Evolutionary conservation across 2,113 vertebrate species (phyloP), one percentile per base, ranked within the genome.

Genomic region (Macrotis lagotis): DNA sequence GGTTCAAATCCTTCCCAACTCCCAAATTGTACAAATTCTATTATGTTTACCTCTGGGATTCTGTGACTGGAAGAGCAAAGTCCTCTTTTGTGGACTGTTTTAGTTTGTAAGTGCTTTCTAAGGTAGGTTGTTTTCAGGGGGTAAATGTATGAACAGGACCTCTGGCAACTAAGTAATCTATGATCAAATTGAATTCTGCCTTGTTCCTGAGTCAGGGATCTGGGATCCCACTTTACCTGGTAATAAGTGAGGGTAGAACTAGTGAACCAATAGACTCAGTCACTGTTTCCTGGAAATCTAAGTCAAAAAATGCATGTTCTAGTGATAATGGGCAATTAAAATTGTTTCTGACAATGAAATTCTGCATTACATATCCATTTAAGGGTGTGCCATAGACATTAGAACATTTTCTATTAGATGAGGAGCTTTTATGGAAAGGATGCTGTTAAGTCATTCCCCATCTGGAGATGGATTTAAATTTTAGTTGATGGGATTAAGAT

Each of bases 401-500:
- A 94, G 74, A 93, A 96, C 91, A 53, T 91, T 83, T 90, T 92
- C 95, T 95, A 94, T n/a, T n/a, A 49, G 51, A 88, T 88, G 66
- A 92, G 51, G 22, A 26, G 14, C 74, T 91, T 95, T 97, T 94
- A 52, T 83, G 90, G 50, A 94, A 96, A 94, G 90, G 91, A 91
- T 96, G 22, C 37, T 94, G 26, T 96, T 96, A 91, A 96, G 8
- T 14, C 89, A 55, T 88, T 48, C 94, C 90, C 55, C 94, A 92
- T 94, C 92, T 96, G 94, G 91, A 95, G 52, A 90, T 16, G 25
- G 91, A 90, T 66, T 97, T 97, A 95, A 52, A 95, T 94, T 96
- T 96, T 96, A 96, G 90, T 55, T 92, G 44, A 16, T 47, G 74
- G 94, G 96, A 96, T 97, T 97, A 95, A 92, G 88, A n/a, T 88